Conservation (phyloP, 2,113 vertebrate species). For the Sisor rabdophorus region DNA sequence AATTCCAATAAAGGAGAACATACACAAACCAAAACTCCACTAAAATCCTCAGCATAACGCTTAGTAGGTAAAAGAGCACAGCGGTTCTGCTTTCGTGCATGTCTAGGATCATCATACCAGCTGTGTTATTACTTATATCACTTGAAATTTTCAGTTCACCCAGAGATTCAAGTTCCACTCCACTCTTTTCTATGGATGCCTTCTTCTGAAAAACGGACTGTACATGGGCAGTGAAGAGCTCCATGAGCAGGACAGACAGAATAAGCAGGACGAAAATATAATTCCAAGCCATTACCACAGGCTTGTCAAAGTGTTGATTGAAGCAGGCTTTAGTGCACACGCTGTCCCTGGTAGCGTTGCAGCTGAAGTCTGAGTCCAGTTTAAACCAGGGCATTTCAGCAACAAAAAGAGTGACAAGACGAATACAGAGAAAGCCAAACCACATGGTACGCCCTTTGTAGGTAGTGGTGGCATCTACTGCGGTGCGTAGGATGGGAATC, state of each 20-base stretch:
- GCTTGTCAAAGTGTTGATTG: conserved; percentile 41
- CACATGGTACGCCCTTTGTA: conserved; percentile 53
- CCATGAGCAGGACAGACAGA: conserved; percentile 53
- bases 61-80: conserved; percentile 59
- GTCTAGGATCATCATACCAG: conserved; percentile 42
- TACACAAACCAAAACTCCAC: conserved; percentile 58
- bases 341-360: background rate
- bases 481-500: conserved; percentile 51
- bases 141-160: conserved; percentile 13
- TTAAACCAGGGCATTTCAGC: conserved; percentile 50
- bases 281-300: conserved; percentile 42
- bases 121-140: conserved; percentile 13
- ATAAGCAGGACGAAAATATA: conserved; percentile 58
- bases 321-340: conserved; percentile 41
- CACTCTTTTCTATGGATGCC: conserved; percentile 30
- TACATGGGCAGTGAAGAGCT: conserved; percentile 59
- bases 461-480: conserved; percentile 45
- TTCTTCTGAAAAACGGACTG: conserved; percentile 40
- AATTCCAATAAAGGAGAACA: conserved; percentile 54
- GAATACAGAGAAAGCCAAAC: conserved; percentile 55
- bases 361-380: conserved; percentile 52
- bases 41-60: conserved; percentile 51
- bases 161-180: conserved; percentile 22
- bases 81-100: conserved; percentile 56
- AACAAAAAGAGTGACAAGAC: conserved; percentile 51